Evolutionary conservation across 2,113 vertebrate genomes (phyloP).

Genomic region (Uropsilus gracilis): DNA sequence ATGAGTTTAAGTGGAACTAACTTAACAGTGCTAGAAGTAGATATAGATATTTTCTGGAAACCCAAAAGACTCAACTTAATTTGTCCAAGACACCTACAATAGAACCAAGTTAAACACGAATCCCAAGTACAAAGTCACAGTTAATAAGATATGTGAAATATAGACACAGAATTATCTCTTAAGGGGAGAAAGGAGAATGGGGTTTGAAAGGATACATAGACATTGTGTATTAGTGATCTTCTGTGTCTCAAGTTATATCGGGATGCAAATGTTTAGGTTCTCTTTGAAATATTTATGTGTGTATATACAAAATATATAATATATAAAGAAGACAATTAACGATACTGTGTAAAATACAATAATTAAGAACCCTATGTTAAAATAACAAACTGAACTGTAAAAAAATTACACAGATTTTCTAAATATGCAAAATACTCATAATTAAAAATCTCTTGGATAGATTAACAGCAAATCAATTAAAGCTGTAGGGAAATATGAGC

Average conservation of each 20-base stretch:
- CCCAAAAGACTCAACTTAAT: accelerated
- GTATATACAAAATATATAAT: not conserved
- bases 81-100: not conserved
- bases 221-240: not conserved
- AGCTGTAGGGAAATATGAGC: not conserved
- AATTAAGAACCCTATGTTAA: not conserved
- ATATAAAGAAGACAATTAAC: not conserved
- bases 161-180: not conserved
- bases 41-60: not conserved
- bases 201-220: not conserved
- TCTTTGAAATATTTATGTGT: not conserved
- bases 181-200: not conserved
- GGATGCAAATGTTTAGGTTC: not conserved
- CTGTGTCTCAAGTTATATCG: not conserved
- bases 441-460: too few species aligned
- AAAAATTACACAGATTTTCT: not conserved
- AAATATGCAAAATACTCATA: too few species aligned
- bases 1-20: not conserved
- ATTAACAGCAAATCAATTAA: too few species aligned
- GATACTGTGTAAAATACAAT: not conserved
- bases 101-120: not conserved
- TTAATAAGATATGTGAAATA: not conserved
- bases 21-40: not conserved
- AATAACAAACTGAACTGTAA: not conserved
- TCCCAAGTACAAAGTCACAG: not conserved